A percentile compares a stretch with the other conserved stretches of the same genome.
Evolutionary conservation across 2,113 vertebrate species (phyloP).

Genomic region (Okapia johnstoni): DNA sequence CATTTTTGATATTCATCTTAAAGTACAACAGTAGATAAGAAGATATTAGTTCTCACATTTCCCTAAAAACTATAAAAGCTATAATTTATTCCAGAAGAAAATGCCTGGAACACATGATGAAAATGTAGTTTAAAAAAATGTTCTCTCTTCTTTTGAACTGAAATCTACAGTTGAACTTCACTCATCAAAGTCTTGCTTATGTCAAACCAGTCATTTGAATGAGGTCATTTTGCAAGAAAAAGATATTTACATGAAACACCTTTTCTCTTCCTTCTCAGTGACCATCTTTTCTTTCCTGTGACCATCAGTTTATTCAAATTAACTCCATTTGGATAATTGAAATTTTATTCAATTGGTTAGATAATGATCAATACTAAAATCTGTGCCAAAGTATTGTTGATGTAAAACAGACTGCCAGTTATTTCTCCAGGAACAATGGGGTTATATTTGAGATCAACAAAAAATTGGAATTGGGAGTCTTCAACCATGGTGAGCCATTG

Average conservation of each 20-base stretch:
- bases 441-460: neutral
- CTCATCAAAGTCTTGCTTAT: neutral
- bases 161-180: neutral
- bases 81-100: slow-evolving; percentile 31
- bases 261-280: slow-evolving; percentile 6
- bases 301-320: neutral
- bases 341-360: neutral
- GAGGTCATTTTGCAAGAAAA: neutral
- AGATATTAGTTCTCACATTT: slow-evolving; percentile 28
- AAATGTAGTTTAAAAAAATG: neutral
- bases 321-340: slow-evolving; percentile 22
- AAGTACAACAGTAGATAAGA: neutral
- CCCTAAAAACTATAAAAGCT: neutral
- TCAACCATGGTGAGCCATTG: neutral
- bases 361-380: neutral
- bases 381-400: neutral
- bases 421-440: neutral
- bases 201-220: neutral
- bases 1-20: neutral
- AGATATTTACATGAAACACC: neutral
- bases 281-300: neutral
- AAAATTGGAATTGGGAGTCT: neutral
- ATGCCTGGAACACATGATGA: neutral
- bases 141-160: neutral
- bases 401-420: neutral